Evolutionary conservation across 2,797 vertebrate species (phyloP), one percentile per base, ranked within the genome.

Genomic region (Ctenochaetus hawaiiensis): DNA sequence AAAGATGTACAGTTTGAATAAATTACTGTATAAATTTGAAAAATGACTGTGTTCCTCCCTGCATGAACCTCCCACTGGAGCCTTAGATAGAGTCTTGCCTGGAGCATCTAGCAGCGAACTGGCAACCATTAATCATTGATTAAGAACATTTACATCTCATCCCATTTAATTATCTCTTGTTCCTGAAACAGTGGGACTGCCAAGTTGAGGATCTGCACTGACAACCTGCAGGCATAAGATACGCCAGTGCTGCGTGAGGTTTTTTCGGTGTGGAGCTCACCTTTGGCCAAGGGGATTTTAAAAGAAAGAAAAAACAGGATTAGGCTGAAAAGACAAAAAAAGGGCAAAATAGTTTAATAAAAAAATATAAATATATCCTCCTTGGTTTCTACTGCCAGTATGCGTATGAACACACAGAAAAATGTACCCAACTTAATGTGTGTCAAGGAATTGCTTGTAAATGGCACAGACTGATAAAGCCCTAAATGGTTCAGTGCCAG

Each of bases 101-200:
- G 66, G 41, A 87, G 91, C 72, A 1, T 72, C 81, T 78, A 75
- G 67, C 75, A 65, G 75, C 8, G 53, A 93, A 81, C 74, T 82
- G 78, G 72, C 87, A 82, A 58, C 75, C 82, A 89, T 92, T 91
- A 90, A 94, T 92, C 88, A 91, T 83, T 93, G 72, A 92, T 93
- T 85, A 90, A 71, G 62, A 84, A 71, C 82, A 92, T 91, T 91
- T 85, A 90, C 85, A 90, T 88, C 85, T 80, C 71, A 86, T 87
- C 85, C 74, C 70, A 81, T 89, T 89, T 88, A 81, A 92, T 93
- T 81, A 85, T 88, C 82, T 84, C 72, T 83, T 83, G 72, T 80
- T 87, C 70, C 59, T 79, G 72, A 87, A 87, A 91, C 87, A 77
- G 72, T 79, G 77, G 79, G 83, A 88, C 77, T 83, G 78, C 80